These are phyloP conservation scores for Scortum barcoo DNA, from an alignment of 2,113 vertebrate species.

Conservation along the genomic window DNA sequence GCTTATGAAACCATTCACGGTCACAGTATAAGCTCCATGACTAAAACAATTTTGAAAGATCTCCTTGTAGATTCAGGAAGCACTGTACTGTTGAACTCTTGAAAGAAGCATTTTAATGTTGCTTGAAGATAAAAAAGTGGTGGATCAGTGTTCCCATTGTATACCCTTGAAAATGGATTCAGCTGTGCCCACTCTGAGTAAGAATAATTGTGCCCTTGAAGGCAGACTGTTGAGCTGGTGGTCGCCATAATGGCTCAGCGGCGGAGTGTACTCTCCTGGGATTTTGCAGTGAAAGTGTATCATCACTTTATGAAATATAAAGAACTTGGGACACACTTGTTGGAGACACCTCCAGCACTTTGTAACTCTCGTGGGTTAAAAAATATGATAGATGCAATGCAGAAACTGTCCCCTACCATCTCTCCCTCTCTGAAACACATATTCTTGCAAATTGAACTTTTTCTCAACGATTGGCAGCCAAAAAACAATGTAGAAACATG, in stretches of 20 bases:
- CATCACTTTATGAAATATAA: slow-evolving; percentile 4
- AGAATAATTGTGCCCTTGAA: slow-evolving; percentile 61
- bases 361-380: neutral
- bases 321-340: neutral
- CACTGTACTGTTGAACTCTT: neutral
- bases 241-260: slow-evolving; percentile 17
- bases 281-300: slow-evolving; percentile 7
- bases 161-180: slow-evolving; percentile 48
- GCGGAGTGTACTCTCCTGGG: neutral
- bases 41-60: neutral
- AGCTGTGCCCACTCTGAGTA: slow-evolving; percentile 12
- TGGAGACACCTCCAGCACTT: slow-evolving; percentile 3
- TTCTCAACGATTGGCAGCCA: neutral
- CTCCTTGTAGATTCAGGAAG: neutral
- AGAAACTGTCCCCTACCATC: neutral
- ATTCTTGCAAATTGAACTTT: neutral
- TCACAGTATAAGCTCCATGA: neutral
- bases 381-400: neutral
- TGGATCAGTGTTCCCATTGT: slow-evolving; percentile 29
- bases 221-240: slow-evolving; percentile 33
- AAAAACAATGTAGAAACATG: neutral
- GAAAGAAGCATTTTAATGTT: neutral
- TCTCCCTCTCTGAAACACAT: slow-evolving; percentile 2
- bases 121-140: slow-evolving; percentile 18
- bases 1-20: neutral